phyloP scores from a whole-genome alignment of 2,888 invertebrate genomes.

The Caenorhabditis sulstoni region DNA sequence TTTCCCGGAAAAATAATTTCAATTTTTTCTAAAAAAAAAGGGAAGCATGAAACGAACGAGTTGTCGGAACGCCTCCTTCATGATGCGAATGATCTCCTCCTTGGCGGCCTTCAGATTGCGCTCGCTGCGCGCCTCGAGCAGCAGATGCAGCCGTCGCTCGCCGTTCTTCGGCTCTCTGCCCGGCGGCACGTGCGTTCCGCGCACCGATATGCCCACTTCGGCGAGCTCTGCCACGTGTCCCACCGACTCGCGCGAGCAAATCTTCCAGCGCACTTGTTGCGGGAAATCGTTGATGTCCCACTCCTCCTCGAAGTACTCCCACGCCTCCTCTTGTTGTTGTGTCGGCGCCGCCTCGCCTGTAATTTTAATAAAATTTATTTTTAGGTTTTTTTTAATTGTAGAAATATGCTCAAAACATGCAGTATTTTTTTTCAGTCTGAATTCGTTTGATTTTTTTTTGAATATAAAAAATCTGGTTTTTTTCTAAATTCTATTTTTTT shows the following conservation, averaged over 20 bases:
- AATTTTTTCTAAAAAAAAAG: too few relatives aligned
- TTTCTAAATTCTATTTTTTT: too few relatives aligned
- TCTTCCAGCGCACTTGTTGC: slow-evolving; percentile 97
- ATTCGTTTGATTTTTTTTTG: too few relatives aligned
- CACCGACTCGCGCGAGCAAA: slow-evolving; percentile 91
- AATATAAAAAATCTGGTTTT: too few relatives aligned
- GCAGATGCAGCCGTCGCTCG: slow-evolving; percentile 57
- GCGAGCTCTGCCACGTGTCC: slow-evolving; percentile 99
- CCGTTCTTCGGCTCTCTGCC: slow-evolving; percentile 85
- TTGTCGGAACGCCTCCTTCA: slow-evolving; percentile 97
- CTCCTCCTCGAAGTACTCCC: slow-evolving; percentile 92
- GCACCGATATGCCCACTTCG: slow-evolving; percentile 97
- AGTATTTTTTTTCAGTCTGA: too few relatives aligned
- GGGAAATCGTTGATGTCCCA: slow-evolving; percentile 99
- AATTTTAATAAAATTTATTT: slow-evolving; percentile 14
- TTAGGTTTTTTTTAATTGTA: too few relatives aligned
- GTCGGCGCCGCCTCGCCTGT: slow-evolving; percentile 72
- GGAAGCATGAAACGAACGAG: slow-evolving; percentile 83
- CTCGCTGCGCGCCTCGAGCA: slow-evolving; percentile 84
- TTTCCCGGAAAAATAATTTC: too few relatives aligned
- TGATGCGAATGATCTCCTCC: slow-evolving; percentile 95
- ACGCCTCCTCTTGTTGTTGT: slow-evolving; percentile 84
- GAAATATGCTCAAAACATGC: too few relatives aligned
- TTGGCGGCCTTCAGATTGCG: slow-evolving; percentile 95
- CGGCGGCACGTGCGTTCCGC: slow-evolving; percentile 93